Conservation (phyloP, 1,140 invertebrate genomes). For the Drosophila aff. region DNA sequence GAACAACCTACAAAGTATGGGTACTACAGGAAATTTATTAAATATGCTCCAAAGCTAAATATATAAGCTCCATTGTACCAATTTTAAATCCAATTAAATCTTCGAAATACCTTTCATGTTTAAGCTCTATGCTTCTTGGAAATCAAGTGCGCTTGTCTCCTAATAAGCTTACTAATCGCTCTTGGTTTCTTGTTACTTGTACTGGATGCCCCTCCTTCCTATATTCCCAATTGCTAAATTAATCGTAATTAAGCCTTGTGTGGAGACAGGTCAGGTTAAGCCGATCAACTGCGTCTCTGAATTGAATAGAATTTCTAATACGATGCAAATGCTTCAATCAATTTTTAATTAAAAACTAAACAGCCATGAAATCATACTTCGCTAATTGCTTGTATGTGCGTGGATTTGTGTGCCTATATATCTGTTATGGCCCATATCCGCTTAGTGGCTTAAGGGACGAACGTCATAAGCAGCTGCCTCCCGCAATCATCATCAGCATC, state of each 20-base stretch:
- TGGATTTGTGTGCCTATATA: constrained; percentile 16
- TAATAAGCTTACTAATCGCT: constrained; percentile 18
- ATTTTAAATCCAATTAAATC: constrained; percentile 4
- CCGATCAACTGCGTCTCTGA: constrained; percentile 42
- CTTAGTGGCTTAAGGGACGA: constrained; percentile 58
- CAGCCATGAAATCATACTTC: constrained; percentile 42
- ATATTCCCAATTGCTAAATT: constrained; percentile 23
- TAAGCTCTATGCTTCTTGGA: background rate
- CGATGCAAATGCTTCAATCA: constrained; percentile 66
- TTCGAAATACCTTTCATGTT: background rate
- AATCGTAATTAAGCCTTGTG: constrained; percentile 52
- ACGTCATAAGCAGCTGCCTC: constrained; percentile 64
- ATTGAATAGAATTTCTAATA: constrained; percentile 64
- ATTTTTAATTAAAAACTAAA: constrained; percentile 79
- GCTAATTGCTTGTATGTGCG: constrained; percentile 54
- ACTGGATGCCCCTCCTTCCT: background rate
- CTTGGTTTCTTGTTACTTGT: background rate
- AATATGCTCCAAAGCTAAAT: background rate
- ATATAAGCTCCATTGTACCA: background rate
- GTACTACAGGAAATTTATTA: no score
- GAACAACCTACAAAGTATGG: background rate
- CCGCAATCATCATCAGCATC: constrained; percentile 1
- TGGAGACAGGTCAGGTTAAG: constrained; percentile 36
- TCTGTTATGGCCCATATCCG: constrained; percentile 57
- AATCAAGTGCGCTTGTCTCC: constrained; percentile 6